Base-by-base conservation (phyloP, 2,888 invertebrate genomes). In the Zele albiditarsus region DNA sequence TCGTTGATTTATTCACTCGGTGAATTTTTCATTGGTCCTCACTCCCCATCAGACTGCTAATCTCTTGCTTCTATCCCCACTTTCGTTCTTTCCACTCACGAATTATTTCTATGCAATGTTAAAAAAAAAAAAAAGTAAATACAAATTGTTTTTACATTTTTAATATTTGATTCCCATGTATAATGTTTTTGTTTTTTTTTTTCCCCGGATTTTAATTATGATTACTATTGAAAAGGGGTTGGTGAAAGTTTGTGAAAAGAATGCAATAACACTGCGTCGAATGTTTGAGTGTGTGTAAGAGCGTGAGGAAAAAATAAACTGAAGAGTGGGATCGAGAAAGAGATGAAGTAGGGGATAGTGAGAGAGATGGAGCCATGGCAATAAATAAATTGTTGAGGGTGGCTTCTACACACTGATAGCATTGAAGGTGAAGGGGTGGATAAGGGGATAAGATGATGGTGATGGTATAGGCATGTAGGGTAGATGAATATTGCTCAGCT, bases 301-400 rank as follows among this genome's bases (percentile, higher is more conserved):
- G 67, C 42, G 27, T 4, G 31, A 62, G n/a, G 16, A 46, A 46
- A 46, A 46, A 46, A n/a, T 14, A 23, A 20, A 5, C 5, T 8
- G n/a, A 46, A 16, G 46, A 46, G 16, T 16, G 16, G n/a, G 2
- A n/a, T 6, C 20, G 53, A n/a, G 20, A 53, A 10, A n/a, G 53
- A 8, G 20, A 53, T 38, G 38, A 38, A 53, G 20, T 46, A 10
- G 20, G 23, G 6, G 20, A 6, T 27, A 62, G 62, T n/a, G 25
- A 65, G 20, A 38, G 38, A 38, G 46, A 28, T 62, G 8, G 72
- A 65, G 63, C 33, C 23, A 83, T 84, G 86, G 87, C 88, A 89
- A 89, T 89, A 89, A 89, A 89, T 89, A 89, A 89, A 89, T 89
- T 89, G 87, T 88, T 88, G 86, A 87, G 88, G 84, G 83, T 84